Evolutionary conservation across 2,113 vertebrate genomes (phyloP), one percentile per base, ranked within the genome.

Genomic region (Crypturellus undulatus): DNA sequence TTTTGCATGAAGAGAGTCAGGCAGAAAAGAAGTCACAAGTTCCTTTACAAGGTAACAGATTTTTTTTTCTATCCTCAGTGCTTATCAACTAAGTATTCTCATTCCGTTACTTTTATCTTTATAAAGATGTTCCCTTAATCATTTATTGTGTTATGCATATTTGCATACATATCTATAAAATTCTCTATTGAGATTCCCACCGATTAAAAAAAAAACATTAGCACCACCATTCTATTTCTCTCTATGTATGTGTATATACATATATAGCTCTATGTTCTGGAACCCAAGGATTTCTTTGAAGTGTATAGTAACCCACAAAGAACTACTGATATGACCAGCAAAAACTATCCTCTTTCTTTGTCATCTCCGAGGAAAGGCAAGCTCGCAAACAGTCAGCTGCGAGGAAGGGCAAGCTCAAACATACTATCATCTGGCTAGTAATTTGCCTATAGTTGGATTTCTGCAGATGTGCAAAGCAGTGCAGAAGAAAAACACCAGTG

Each of bases 381-480:
- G 4, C 26, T 60, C 64, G 60, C 21, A 36, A 88, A 45, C 62
- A 25, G 60, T 32, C 28, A 60, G 1, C 21, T 15, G n/a, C 36
- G 42, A 16, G 17, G 77, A 87, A 56, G 84, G 14, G 36, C 25
- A 28, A 60, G 5, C 28, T 65, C 21, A 36, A 85, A 47, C 58
- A 26, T 6, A 2, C 5, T 8, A 0, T 16, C 32, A 22, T 3
- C 1, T 32, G 42, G 26, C 5, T 32, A 22, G 20, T 1, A 12
- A 30, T 52, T 32, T 18, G 10, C 5, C 16, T 36, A 34, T 34
- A 32, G 22, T 62, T 51, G 40, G 22, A 73, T 30, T 6, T 62
- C 30, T 58, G 2, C 32, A 43, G 12, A 69, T 8, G 8, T 59
- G 2, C 30, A 80, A 65, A 79, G 59, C 9, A 75, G 51, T 14